Percentiles rank a stretch among this genome's conserved stretches.
phyloP scores from a whole-genome alignment of 64 coral and sea anemone species.

The Exaiptasia diaphana region DNA sequence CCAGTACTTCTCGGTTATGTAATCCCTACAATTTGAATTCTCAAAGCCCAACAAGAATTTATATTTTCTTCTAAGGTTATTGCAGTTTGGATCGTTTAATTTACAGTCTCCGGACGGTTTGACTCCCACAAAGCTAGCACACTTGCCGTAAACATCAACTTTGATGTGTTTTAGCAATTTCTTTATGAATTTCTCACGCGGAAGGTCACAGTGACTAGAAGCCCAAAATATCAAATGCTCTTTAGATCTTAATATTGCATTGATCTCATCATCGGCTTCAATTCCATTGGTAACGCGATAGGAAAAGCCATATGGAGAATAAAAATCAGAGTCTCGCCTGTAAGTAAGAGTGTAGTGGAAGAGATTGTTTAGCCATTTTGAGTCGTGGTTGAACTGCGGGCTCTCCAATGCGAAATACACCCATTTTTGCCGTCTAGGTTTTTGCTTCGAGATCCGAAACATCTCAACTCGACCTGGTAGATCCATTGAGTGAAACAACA shows the following conservation, averaged over 20 bases:
- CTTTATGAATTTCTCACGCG: constrained; percentile 3
- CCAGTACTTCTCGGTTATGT: constrained; percentile 81
- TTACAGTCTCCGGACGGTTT: not conserved
- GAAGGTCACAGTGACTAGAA: constrained; percentile 7
- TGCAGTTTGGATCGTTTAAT: constrained; percentile 25
- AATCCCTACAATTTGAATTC: constrained; percentile 61
- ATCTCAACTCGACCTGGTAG: constrained; percentile 17
- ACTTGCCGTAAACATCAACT: constrained; percentile 48
- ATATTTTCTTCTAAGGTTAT: constrained; percentile 17
- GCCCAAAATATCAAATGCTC: constrained; percentile 35
- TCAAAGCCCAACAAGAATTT: constrained; percentile 77
- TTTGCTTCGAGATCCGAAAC: not conserved
- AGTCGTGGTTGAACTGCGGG: not conserved
- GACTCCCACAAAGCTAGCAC: not conserved
- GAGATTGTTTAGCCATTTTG: constrained; percentile 9
- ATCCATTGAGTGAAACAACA: constrained; percentile 38
- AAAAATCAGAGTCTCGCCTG: constrained; percentile 50
- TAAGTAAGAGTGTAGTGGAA: constrained; percentile 82
- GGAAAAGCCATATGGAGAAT: constrained; percentile 59
- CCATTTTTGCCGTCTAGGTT: constrained; percentile 38
- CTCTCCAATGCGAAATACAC: constrained; percentile 34
- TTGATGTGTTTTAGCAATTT: not conserved
- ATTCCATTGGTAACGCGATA: not conserved
- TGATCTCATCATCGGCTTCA: not conserved
- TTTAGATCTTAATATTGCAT: not conserved